Evolutionary conservation across 2,113 vertebrate genomes (phyloP).

Genomic region (Tamias sibiricus): DNA sequence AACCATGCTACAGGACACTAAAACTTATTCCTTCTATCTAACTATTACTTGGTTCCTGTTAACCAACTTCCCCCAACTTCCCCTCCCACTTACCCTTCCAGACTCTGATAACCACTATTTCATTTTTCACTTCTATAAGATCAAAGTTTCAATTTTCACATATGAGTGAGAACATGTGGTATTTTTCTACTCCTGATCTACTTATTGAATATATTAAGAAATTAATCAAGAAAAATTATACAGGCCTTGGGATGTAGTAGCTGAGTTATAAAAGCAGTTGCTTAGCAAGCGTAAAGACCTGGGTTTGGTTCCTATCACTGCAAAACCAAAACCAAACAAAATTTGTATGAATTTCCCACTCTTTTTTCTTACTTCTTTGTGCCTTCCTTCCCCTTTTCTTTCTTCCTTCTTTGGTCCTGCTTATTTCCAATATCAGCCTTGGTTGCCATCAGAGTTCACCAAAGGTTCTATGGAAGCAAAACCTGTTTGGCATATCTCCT

Average conservation of each 20-base stretch:
- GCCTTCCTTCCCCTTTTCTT: neutral
- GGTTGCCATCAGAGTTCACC: neutral
- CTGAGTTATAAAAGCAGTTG: neutral
- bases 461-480: neutral
- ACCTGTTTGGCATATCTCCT: fast-evolving
- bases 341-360: neutral
- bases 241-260: neutral
- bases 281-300: fast-evolving
- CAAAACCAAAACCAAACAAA: neutral
- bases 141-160: neutral
- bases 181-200: neutral
- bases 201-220: neutral
- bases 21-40: neutral
- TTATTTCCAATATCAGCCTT: slow-evolving; percentile 40
- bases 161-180: neutral
- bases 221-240: neutral
- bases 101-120: neutral
- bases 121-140: neutral
- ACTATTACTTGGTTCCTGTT: neutral
- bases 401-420: slow-evolving; percentile 22
- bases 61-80: too few species aligned
- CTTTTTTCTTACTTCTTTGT: neutral
- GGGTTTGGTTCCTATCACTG: neutral
- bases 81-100: neutral
- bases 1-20: neutral